Base-by-base conservation (phyloP, 2,888 invertebrate species). In the Cactoblastis cactorum region DNA sequence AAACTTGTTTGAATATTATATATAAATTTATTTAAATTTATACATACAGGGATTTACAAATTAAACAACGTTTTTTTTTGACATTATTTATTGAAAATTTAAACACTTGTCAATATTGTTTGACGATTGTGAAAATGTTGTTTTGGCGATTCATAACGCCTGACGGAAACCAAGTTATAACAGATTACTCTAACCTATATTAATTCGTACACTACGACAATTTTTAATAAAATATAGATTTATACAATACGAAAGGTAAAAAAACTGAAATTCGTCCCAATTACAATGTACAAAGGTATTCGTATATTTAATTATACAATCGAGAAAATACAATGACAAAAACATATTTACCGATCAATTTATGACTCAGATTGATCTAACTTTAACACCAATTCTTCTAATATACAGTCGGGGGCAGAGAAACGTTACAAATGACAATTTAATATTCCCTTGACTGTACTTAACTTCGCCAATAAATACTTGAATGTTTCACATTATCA, bases 71-170 rank as follows among this genome's bases (percentile, higher is more conserved):
- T 61, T 71, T 74, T 71, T 65, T 71, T 78, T 74, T 71, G 70
- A 75, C 67, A 67, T 83, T 80, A 83, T 80, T 83, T 72, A 59
- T 75, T 77, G 76, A 80, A 84, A 83, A 74, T 69, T 72, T 69
- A 68, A 67, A 66, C 70, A 74, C 75, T 28, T 77, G 75, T 71
- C 82, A 78, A 75, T 67, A 64, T 67, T 63, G 62, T 67, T 71
- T 73, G 79, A 77, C 80, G 83, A 77, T 73, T 70, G 69, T 69
- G 66, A 82, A 75, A 81, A 68, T 55, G 62, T 57, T 63, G 69
- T 71, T 65, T 72, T 69, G 68, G 60, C 61, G 57, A 52, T 60
- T 53, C 57, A 45, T 55, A 56, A 55, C 56, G 57, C 62, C 63
- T 71, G 69, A 56, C 62, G 57, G 69, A 71, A 67, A 65, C 33